A percentile compares a stretch with the other conserved stretches of the same genome.
phyloP scores from a whole-genome alignment of 2,113 vertebrate species.

The Corythaeola cristata region DNA sequence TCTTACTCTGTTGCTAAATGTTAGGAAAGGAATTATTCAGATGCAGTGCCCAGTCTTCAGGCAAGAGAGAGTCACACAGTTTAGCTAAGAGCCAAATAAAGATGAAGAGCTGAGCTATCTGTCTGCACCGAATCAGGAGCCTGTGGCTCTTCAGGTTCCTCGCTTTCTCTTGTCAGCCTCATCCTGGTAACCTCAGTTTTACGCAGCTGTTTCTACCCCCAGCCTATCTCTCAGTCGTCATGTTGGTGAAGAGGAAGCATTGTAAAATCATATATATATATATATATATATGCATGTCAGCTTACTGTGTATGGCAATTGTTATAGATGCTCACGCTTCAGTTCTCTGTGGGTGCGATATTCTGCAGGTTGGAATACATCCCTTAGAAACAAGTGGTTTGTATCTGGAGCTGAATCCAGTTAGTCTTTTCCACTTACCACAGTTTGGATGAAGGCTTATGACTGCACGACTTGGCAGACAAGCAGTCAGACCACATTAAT shows the following conservation, averaged over 20 bases:
- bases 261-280: background rate
- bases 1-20: background rate
- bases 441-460: background rate
- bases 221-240: background rate
- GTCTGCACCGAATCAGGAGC: background rate
- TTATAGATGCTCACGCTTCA: background rate
- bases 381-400: background rate
- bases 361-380: background rate
- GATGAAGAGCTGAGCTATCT: background rate
- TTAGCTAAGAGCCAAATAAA: background rate
- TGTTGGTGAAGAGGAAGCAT: background rate
- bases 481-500: background rate
- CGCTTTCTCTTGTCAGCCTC: background rate
- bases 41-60: background rate
- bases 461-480: background rate
- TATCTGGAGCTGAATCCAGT: background rate
- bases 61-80: background rate
- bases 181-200: background rate
- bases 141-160: background rate
- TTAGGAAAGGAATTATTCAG: background rate
- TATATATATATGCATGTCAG: background rate
- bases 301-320: background rate
- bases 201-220: background rate
- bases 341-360: accelerated
- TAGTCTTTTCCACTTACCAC: background rate